Evolutionary conservation across 2,888 invertebrate genomes (phyloP).

Genomic region (Callimorpha dominula): DNA sequence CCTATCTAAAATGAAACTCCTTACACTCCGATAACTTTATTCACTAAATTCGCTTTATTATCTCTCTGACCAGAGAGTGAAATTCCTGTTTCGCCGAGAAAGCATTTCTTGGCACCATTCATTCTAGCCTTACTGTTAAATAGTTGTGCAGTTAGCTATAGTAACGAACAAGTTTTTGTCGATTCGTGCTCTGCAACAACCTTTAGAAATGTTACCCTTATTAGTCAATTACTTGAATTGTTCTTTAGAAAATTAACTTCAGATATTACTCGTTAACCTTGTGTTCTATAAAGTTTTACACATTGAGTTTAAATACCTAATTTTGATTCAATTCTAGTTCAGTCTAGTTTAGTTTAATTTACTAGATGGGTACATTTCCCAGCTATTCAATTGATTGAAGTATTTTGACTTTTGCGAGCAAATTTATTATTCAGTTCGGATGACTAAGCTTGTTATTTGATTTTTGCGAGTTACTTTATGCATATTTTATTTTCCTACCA

Average conservation of each 20-base stretch:
- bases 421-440: neutral
- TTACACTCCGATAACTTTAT: constrained; percentile 38
- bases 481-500: neutral
- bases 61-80: constrained; percentile 11
- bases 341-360: neutral
- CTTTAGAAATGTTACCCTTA: constrained; percentile 35
- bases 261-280: neutral
- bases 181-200: constrained; percentile 23
- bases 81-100: constrained; percentile 12
- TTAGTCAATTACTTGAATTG: constrained; percentile 11
- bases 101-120: constrained; percentile 28
- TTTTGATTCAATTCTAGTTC: neutral
- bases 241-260: constrained; percentile 8
- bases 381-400: neutral
- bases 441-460: neutral
- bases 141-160: constrained; percentile 28
- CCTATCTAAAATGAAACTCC: constrained; percentile 7
- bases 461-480: neutral
- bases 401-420: neutral
- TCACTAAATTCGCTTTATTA: constrained; percentile 28
- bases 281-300: neutral
- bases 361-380: neutral
- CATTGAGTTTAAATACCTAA: neutral
- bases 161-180: constrained; percentile 30
- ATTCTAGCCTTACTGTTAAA: constrained; percentile 32